Evolutionary conservation across 2,113 vertebrate genomes (phyloP).

Genomic region (Amblyornis subalaris): DNA sequence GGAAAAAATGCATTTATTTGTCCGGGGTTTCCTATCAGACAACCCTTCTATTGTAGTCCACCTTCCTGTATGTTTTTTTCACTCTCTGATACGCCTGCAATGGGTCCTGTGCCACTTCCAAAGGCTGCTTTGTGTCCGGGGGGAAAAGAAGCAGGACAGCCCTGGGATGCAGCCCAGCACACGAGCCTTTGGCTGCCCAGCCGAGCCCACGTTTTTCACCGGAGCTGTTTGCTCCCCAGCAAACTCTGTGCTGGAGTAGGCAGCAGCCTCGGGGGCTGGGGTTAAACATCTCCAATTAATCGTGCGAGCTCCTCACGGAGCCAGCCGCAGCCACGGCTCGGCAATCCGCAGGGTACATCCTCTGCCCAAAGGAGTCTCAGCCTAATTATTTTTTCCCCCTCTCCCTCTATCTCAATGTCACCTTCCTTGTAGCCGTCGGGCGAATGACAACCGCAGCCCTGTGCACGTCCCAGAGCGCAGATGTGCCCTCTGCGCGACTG

Average conservation of each 20-base stretch:
- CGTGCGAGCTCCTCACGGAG: accelerated
- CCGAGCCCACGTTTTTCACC: not conserved
- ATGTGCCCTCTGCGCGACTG: not conserved
- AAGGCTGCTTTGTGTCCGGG: not conserved
- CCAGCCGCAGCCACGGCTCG: not conserved
- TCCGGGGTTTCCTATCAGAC: constrained; percentile 1
- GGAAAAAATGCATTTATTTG: constrained; percentile 45
- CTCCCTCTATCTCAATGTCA: constrained; percentile 44
- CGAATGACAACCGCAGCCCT: not conserved
- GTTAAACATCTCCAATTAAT: constrained; percentile 19
- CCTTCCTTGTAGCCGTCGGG: not conserved
- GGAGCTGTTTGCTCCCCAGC: not conserved
- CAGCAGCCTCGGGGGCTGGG: accelerated
- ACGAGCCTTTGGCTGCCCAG: not conserved
- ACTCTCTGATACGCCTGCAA: not conserved
- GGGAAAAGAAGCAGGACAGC: not conserved
- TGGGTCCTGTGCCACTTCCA: not conserved
- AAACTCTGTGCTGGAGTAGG: not conserved
- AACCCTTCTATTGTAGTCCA: constrained; percentile 43
- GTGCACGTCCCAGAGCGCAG: not conserved
- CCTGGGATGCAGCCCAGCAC: not conserved
- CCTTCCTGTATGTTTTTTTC: constrained; percentile 16
- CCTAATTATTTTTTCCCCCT: not conserved
- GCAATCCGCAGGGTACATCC: not conserved
- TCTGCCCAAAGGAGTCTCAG: constrained; percentile 18